Conservation (phyloP, 1,140 invertebrate genomes). For the Dendroctonus ponderosae region DNA sequence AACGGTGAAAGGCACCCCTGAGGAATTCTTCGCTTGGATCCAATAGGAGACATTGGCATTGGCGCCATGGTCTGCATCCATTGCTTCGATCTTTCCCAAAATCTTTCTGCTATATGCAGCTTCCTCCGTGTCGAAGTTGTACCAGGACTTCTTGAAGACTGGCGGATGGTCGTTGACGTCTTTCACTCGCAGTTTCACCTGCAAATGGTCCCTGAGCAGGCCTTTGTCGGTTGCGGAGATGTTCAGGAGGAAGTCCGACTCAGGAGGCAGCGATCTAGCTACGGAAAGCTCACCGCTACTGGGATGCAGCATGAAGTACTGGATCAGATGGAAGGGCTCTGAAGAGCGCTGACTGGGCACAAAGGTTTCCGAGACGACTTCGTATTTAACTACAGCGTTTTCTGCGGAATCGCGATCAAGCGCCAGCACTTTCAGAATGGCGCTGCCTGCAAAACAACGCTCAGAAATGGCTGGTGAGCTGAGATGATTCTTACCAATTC, state of each 20-base stretch:
- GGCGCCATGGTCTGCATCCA: conserved; percentile 71
- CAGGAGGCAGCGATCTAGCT: conserved; percentile 70
- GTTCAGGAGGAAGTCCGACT: conserved; percentile 75
- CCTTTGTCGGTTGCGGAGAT: conserved; percentile 75
- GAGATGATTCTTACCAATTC: conserved; percentile 54
- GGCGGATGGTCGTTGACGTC: conserved; percentile 88
- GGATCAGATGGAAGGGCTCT: conserved; percentile 54
- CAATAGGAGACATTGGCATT: conserved; percentile 76
- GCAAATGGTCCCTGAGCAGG: conserved; percentile 66
- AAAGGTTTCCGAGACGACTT: conserved; percentile 65
- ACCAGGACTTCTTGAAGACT: conserved; percentile 76
- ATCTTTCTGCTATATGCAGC: conserved; percentile 66
- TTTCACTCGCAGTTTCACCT: conserved; percentile 66
- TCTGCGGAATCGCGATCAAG: conserved; percentile 75
- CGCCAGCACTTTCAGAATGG: conserved; percentile 77
- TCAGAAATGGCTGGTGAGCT: background rate
- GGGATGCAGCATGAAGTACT: conserved; percentile 73
- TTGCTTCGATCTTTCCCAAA: conserved; percentile 63
- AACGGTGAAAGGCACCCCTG: conserved; percentile 71
- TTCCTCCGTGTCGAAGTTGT: conserved; percentile 80
- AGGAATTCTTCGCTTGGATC: conserved; percentile 56
- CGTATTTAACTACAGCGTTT: conserved; percentile 76
- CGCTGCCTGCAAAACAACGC: conserved; percentile 48
- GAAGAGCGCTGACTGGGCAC: conserved; percentile 54
- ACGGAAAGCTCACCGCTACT: conserved; percentile 72